A percentile compares a stretch with the other conserved stretches of the same genome.
phyloP scores from a whole-genome alignment of 2,797 vertebrate species.

The Smutsia gigantea region DNA sequence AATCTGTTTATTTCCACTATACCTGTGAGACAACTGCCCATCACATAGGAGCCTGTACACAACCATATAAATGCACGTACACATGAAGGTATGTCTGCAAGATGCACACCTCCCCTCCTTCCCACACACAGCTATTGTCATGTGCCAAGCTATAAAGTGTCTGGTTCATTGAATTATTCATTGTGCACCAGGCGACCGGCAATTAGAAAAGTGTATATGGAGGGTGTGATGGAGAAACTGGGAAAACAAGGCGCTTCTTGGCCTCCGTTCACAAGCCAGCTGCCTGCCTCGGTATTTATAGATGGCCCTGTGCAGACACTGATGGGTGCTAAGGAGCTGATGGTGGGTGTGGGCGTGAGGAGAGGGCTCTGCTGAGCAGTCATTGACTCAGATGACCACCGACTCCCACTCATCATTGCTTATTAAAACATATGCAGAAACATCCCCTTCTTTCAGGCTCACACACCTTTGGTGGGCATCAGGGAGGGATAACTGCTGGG shows the following conservation, averaged over 20 bases:
- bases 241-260: slow-evolving; percentile 55
- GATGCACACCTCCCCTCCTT: not conserved
- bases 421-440: not conserved
- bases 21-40: not conserved
- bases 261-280: slow-evolving; percentile 61
- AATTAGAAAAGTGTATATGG: slow-evolving; percentile 12
- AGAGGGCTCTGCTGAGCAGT: not conserved
- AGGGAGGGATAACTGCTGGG: not conserved
- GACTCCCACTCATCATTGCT: not conserved
- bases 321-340: not conserved
- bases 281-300: slow-evolving; percentile 66
- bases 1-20: not conserved
- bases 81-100: not conserved
- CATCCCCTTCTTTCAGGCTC: not conserved
- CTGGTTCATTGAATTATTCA: slow-evolving; percentile 68
- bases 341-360: not conserved
- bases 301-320: not conserved
- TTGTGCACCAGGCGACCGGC: slow-evolving; percentile 29
- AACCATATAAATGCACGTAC: fast-evolving
- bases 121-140: not conserved
- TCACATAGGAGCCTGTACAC: not conserved
- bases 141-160: not conserved
- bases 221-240: slow-evolving; percentile 39
- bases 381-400: not conserved
- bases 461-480: not conserved